Conservation (phyloP, 2,888 invertebrate genomes). For the Drosophila flavopinicola region DNA sequence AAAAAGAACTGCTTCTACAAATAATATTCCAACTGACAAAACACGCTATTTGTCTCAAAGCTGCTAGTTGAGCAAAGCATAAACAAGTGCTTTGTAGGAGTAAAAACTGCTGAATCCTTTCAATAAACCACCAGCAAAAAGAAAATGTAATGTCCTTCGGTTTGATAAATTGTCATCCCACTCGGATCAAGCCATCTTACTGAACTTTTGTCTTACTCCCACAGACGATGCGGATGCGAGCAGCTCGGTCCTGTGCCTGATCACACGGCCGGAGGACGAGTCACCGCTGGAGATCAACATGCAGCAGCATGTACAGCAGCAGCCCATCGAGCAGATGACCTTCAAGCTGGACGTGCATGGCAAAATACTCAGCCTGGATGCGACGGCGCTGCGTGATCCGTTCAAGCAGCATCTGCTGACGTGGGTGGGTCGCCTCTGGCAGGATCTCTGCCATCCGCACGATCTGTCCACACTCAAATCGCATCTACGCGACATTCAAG, state of each 20-base stretch:
- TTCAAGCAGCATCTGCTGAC: slow-evolving; percentile 82
- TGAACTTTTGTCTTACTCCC: neutral
- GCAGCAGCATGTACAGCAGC: slow-evolving; percentile 83
- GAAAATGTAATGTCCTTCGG: neutral
- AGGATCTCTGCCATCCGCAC: slow-evolving; percentile 93
- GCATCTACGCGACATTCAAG: slow-evolving; percentile 92
- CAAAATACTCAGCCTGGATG: slow-evolving; percentile 88
- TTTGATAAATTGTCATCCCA: neutral
- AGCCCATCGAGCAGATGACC: slow-evolving; percentile 92
- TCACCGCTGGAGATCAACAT: slow-evolving; percentile 84
- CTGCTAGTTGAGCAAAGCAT: too few relatives aligned
- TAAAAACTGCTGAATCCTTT: too few relatives aligned
- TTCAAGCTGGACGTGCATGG: slow-evolving; percentile 94
- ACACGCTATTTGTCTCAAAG: too few relatives aligned
- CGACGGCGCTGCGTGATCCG: slow-evolving; percentile 82
- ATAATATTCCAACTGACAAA: too few relatives aligned
- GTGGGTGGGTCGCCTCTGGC: slow-evolving; percentile 88
- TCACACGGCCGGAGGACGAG: slow-evolving; percentile 84
- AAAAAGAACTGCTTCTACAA: neutral
- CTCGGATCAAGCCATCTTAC: too few relatives aligned
- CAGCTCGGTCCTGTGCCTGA: slow-evolving; percentile 84
- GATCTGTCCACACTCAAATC: slow-evolving; percentile 91
- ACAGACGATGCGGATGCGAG: slow-evolving; percentile 84
- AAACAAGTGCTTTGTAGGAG: neutral
- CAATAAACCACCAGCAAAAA: too few relatives aligned